These are phyloP conservation scores for Hypomesus transpacificus DNA, from an alignment of 2,113 vertebrate species.

Conservation along the genomic window DNA sequence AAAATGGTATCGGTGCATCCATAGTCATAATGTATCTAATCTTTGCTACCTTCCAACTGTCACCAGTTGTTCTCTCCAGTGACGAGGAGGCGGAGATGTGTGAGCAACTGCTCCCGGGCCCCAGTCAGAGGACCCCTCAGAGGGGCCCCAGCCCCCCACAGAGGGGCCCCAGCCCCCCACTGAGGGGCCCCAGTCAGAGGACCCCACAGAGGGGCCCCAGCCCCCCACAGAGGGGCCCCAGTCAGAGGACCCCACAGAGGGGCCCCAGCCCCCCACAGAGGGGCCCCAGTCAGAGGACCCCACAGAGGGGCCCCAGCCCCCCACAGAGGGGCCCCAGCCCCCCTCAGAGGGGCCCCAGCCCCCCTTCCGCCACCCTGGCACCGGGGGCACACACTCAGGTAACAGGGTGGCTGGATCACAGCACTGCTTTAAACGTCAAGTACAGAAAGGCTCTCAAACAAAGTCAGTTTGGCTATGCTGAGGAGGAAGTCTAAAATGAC, in stretches of 20 bases:
- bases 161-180: not conserved
- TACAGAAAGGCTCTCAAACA: no score
- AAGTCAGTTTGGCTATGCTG: not conserved
- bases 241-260: not conserved
- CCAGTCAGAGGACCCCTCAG: not conserved
- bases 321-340: not conserved
- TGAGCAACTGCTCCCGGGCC: not conserved
- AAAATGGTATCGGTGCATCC: no score
- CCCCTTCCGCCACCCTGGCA: no score
- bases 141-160: not conserved
- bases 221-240: not conserved
- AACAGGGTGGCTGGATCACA: not conserved
- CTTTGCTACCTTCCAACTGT: not conserved
- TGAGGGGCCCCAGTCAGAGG: conserved; percentile 4
- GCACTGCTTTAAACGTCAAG: no score
- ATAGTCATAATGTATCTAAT: no score
- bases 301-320: not conserved
- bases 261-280: not conserved
- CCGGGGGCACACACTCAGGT: conserved; percentile 12
- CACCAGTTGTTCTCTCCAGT: conserved; percentile 70
- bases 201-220: not conserved
- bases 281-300: not conserved
- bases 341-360: not conserved
- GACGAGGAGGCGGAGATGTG: conserved; percentile 55
- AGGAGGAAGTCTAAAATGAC: not conserved